phyloP scores from a whole-genome alignment of 2,888 invertebrate genomes.

The Ophion slaviceki region DNA sequence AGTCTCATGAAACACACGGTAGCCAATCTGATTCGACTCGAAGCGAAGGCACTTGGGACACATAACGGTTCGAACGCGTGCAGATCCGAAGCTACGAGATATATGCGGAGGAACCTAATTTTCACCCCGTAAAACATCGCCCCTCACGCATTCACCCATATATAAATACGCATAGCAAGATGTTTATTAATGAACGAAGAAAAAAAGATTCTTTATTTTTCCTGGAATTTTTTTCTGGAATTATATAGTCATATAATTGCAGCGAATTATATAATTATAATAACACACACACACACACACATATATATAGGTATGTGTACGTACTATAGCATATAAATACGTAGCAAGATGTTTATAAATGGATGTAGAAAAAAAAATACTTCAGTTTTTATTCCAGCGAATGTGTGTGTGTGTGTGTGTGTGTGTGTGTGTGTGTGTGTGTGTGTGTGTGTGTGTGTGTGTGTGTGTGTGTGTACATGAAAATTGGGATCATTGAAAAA shows the following conservation, averaged over 20 bases:
- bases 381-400: no score
- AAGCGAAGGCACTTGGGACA: conserved; percentile 27
- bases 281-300: no score
- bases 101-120: conserved; percentile 36
- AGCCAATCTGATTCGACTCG: conserved; percentile 50
- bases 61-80: conserved; percentile 41
- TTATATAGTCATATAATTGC: no score
- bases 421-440: no score
- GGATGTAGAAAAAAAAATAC: no score
- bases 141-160: background rate
- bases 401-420: background rate
- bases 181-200: background rate
- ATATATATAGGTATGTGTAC: no score
- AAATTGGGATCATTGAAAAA: background rate
- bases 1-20: conserved; percentile 16
- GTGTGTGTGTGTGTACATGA: no score
- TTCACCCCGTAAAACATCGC: conserved; percentile 44
- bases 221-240: no score
- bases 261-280: no score
- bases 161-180: background rate
- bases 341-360: conserved; percentile 1
- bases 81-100: conserved; percentile 27
- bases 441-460: no score
- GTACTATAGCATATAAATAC: background rate
- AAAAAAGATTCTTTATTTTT: no score